phyloP scores from a whole-genome alignment of 2,888 invertebrate species.

The Phanerotoma sp. region DNA sequence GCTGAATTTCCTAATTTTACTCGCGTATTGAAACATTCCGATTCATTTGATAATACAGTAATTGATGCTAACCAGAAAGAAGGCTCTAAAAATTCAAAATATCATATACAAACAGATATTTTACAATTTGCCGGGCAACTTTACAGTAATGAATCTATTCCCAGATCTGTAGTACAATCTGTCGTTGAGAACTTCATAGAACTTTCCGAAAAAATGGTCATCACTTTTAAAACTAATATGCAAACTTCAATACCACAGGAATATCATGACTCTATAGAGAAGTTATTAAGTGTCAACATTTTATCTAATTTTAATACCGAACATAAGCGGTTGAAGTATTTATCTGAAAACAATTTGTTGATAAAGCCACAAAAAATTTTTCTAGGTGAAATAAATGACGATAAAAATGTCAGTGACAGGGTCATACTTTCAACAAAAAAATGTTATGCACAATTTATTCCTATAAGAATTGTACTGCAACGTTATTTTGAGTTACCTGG shows the following conservation, averaged over 20 bases:
- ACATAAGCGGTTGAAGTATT: background rate
- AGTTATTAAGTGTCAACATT: background rate
- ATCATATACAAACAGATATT: conserved; percentile 1
- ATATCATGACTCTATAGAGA: background rate
- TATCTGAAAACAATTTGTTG: background rate
- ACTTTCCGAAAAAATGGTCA: background rate
- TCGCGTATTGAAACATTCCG: no score
- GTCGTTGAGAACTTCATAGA: conserved; percentile 11
- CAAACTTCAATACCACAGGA: background rate
- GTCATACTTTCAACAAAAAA: background rate
- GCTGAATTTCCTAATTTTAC: no score
- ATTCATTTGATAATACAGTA: no score
- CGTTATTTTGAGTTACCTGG: background rate
- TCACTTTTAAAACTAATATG: background rate
- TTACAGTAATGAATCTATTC: conserved; percentile 15
- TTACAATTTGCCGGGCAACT: conserved; percentile 18
- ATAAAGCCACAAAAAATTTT: background rate
- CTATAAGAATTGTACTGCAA: background rate
- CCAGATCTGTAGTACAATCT: conserved; percentile 16
- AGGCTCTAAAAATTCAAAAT: no score
- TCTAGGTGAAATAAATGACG: background rate
- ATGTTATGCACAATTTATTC: background rate
- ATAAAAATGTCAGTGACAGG: background rate
- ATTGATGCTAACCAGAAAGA: no score
- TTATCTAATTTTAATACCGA: background rate